phyloP scores from a whole-genome alignment of 2,797 vertebrate species.

The Stomatorhinus walkeri region DNA sequence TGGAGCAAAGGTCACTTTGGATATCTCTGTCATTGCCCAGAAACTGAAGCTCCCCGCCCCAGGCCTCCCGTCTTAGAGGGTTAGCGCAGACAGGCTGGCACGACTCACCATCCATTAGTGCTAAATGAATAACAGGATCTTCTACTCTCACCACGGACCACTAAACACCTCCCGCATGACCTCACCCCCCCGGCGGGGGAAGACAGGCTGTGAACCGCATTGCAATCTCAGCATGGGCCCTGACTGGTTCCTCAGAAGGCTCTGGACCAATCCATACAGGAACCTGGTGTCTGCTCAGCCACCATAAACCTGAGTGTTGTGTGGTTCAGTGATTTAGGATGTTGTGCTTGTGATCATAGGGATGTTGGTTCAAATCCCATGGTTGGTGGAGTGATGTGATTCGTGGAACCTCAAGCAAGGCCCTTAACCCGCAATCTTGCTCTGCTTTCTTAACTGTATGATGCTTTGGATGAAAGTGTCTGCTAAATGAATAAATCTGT shows the following conservation, averaged over 20 bases:
- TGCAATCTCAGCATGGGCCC: neutral
- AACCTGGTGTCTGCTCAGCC: neutral
- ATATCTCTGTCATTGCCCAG: neutral
- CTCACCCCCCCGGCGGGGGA: neutral
- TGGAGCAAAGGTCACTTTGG: neutral
- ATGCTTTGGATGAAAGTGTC: neutral
- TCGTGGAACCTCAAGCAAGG: neutral
- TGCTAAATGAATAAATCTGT: neutral
- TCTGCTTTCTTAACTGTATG: neutral
- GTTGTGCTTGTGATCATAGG: neutral
- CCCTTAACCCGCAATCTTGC: neutral
- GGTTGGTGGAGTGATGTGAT: neutral
- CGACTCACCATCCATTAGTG: neutral
- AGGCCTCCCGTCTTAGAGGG: neutral
- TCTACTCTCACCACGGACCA: neutral
- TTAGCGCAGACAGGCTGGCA: neutral
- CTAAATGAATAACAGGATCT: constrained; percentile 1
- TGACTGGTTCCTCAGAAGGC: neutral
- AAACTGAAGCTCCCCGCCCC: neutral
- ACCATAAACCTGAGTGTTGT: neutral
- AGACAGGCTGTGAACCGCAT: neutral
- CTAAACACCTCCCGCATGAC: neutral
- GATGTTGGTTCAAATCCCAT: neutral
- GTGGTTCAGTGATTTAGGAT: neutral
- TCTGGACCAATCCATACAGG: neutral